phyloP scores from a whole-genome alignment of 2,888 invertebrate genomes.

The Diplazon laetatorius region DNA sequence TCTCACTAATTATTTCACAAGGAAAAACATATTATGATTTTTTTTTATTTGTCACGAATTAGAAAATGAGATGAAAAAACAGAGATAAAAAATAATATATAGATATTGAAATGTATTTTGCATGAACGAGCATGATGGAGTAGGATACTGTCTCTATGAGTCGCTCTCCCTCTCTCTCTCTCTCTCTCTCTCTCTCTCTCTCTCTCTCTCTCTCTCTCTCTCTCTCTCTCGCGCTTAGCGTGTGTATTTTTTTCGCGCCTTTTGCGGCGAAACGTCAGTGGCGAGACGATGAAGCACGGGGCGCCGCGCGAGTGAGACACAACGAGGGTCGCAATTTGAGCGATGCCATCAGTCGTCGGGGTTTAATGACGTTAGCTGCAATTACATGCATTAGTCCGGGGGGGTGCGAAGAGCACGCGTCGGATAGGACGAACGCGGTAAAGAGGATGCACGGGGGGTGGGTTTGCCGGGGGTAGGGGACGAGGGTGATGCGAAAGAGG shows the following conservation, averaged over 20 bases:
- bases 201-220: too few species aligned
- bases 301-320: conserved; percentile 10
- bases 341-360: conserved; percentile 79
- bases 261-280: conserved; percentile 30
- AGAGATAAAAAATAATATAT: too few species aligned
- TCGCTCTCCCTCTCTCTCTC: too few species aligned
- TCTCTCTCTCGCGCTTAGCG: too few species aligned
- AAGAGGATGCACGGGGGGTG: conserved; percentile 13
- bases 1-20: too few species aligned
- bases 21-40: too few species aligned
- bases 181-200: too few species aligned
- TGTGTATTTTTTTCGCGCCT: conserved; percentile 9
- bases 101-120: neutral
- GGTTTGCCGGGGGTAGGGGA: conserved; percentile 9
- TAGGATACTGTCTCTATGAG: neutral
- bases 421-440: conserved; percentile 5
- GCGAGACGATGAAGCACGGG: conserved; percentile 1
- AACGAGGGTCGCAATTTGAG: conserved; percentile 74
- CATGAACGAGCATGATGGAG: neutral
- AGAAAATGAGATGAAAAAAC: too few species aligned
- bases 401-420: conserved; percentile 72
- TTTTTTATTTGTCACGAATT: too few species aligned
- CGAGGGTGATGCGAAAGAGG: conserved; percentile 47
- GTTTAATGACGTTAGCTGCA: conserved; percentile 81
- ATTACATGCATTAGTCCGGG: conserved; percentile 81